phyloP scores from a whole-genome alignment of 92 coral and sea anemone species.

The Porites cylindrica region DNA sequence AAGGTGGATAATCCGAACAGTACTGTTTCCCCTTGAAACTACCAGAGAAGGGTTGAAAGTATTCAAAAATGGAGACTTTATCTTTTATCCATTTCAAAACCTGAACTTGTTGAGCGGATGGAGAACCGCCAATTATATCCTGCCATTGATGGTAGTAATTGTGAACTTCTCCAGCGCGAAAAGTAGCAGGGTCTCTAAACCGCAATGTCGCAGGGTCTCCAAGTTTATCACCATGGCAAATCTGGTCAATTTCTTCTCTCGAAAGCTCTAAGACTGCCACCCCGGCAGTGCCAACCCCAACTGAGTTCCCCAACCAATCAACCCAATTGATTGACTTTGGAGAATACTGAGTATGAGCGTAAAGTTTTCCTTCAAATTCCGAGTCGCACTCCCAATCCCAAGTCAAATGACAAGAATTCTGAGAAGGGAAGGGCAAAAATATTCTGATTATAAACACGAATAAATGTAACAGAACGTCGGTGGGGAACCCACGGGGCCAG shows the following conservation, averaged over 20 bases:
- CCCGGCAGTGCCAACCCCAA: slow-evolving; percentile 19
- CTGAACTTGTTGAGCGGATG: slow-evolving; percentile 10
- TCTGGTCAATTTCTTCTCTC: slow-evolving; percentile 16
- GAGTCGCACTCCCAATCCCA: slow-evolving; percentile 51
- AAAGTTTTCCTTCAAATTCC: slow-evolving; percentile 12
- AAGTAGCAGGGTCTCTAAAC: slow-evolving; percentile 27
- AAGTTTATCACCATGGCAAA: slow-evolving; percentile 6
- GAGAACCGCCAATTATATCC: slow-evolving; percentile 1
- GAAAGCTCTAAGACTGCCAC: slow-evolving; percentile 22
- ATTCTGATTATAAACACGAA: neutral
- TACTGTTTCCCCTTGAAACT: neutral
- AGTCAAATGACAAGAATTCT: neutral
- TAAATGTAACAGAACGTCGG: neutral
- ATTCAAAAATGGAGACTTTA: slow-evolving; percentile 18
- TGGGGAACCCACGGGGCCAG: slow-evolving; percentile 1
- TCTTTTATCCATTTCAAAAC: slow-evolving; percentile 30
- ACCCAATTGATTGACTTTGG: slow-evolving; percentile 29
- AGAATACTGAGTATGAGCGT: neutral
- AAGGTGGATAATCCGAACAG: slow-evolving; percentile 6
- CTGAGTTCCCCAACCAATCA: slow-evolving; percentile 11
- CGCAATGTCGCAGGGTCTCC: neutral
- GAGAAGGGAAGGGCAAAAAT: neutral
- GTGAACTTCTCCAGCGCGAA: slow-evolving; percentile 42
- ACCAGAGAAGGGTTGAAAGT: neutral
- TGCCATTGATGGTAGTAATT: slow-evolving; percentile 12